Evolutionary conservation across 2,888 invertebrate species (phyloP).

Genomic region (Diarsia rubi): DNA sequence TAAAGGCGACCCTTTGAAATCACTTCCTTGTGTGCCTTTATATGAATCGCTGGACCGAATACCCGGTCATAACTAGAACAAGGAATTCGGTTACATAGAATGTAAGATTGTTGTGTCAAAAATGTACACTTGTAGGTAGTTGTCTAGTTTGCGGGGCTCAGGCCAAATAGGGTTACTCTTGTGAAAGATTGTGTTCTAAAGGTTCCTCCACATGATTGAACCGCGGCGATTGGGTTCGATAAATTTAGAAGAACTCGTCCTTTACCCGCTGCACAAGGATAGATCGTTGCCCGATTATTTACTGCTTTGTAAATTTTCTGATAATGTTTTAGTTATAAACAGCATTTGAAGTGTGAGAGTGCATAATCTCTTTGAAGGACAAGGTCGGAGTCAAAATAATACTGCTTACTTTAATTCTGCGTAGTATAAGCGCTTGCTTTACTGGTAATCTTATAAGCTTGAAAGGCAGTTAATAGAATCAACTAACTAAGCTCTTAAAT

Average conservation of each 20-base stretch:
- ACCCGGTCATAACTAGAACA: background rate
- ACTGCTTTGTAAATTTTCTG: constrained; percentile 4
- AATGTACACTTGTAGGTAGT: background rate
- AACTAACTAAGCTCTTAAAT: background rate
- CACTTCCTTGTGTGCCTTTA: constrained; percentile 1
- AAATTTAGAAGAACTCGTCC: constrained; percentile 28
- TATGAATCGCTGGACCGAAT: background rate
- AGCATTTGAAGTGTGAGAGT: background rate
- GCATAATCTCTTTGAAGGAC: background rate
- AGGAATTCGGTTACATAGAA: background rate
- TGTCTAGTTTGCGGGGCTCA: background rate
- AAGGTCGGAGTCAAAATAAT: background rate
- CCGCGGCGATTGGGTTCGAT: constrained; percentile 23
- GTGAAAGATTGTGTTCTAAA: constrained; percentile 16
- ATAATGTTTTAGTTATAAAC: background rate
- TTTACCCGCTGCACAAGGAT: constrained; percentile 9
- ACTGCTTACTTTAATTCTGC: background rate
- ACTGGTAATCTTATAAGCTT: constrained; percentile 7
- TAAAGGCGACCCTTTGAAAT: constrained; percentile 4
- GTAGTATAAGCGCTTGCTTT: constrained; percentile 1
- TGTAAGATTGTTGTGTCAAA: background rate
- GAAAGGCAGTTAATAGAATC: background rate
- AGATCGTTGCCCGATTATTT: constrained; percentile 8
- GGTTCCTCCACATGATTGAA: constrained; percentile 44
- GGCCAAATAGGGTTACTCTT: constrained; percentile 12